phyloP scores from a whole-genome alignment of 2,113 vertebrate species.

The Forbesichthys papilliferus region DNA sequence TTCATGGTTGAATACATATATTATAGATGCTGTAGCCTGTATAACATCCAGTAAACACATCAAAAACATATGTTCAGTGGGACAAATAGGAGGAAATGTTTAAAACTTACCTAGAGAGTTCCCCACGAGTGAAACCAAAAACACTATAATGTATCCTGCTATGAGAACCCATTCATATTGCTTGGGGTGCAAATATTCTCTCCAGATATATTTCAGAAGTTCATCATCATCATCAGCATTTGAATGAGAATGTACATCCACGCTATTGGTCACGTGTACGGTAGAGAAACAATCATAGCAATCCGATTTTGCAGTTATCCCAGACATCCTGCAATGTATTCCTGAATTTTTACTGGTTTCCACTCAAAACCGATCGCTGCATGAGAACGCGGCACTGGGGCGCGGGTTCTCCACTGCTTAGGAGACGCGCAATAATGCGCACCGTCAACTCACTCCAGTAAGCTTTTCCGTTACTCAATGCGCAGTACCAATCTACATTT shows the following conservation, averaged over 20 bases:
- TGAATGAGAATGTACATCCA: constrained; percentile 65
- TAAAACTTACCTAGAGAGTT: constrained; percentile 90
- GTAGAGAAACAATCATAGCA: constrained; percentile 79
- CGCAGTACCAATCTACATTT: too few relatives aligned
- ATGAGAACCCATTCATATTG: constrained; percentile 97
- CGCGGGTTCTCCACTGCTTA: too few relatives aligned
- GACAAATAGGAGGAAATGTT: background rate
- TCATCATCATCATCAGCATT: constrained; percentile 88
- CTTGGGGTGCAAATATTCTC: constrained; percentile 92
- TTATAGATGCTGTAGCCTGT: too few relatives aligned
- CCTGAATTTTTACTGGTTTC: background rate
- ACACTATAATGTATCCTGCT: constrained; percentile 91
- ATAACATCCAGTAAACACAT: too few relatives aligned
- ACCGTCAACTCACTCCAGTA: too few relatives aligned
- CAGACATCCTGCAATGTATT: constrained; percentile 78
- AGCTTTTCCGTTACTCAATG: too few relatives aligned
- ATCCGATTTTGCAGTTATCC: constrained; percentile 64
- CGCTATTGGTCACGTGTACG: constrained; percentile 75
- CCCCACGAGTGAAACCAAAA: constrained; percentile 90
- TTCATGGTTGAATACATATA: too few relatives aligned
- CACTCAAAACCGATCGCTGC: background rate
- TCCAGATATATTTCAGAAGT: constrained; percentile 94
- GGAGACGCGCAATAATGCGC: too few relatives aligned
- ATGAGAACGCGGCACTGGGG: too few relatives aligned
- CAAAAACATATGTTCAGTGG: too few relatives aligned